Evolutionary conservation across 2,797 vertebrate genomes (phyloP).

Genomic region (Diceros bicornis): DNA sequence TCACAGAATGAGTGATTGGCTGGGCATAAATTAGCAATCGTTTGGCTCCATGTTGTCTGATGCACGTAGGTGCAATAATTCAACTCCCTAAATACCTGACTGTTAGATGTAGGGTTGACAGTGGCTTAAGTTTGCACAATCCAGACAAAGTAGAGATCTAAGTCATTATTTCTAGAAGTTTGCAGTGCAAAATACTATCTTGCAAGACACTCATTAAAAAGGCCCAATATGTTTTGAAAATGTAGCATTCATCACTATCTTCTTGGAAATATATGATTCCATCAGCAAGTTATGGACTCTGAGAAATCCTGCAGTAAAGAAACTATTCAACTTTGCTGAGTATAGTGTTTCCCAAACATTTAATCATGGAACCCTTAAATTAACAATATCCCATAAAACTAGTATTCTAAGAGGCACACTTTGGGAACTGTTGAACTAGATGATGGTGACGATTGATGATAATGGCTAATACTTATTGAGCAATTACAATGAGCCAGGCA

Average conservation of each 20-base stretch:
- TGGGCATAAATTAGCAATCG: conserved; percentile 10
- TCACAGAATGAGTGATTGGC: conserved; percentile 3
- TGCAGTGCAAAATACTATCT: conserved; percentile 35
- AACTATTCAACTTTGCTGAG: background rate
- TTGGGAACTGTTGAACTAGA: conserved; percentile 54
- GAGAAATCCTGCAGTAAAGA: conserved; percentile 38
- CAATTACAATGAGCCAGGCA: background rate
- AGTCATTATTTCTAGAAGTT: conserved; percentile 54
- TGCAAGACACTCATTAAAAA: conserved; percentile 51
- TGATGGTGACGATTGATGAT: conserved; percentile 16
- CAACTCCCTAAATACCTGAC: background rate
- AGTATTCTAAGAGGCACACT: background rate
- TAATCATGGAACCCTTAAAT: conserved; percentile 4
- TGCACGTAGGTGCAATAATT: background rate
- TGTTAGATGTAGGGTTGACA: conserved; percentile 13
- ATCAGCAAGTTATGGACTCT: conserved; percentile 56
- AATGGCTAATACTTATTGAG: conserved; percentile 58
- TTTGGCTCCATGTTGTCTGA: conserved; percentile 33
- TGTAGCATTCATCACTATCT: background rate
- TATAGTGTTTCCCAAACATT: conserved; percentile 32
- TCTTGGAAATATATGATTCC: conserved; percentile 32
- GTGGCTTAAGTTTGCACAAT: background rate
- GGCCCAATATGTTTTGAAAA: conserved; percentile 41
- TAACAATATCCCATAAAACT: conserved; percentile 60
- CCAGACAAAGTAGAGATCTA: conserved; percentile 49